phyloP scores from a whole-genome alignment of 2,113 vertebrate genomes.

The Typhlomys cinereus region DNA sequence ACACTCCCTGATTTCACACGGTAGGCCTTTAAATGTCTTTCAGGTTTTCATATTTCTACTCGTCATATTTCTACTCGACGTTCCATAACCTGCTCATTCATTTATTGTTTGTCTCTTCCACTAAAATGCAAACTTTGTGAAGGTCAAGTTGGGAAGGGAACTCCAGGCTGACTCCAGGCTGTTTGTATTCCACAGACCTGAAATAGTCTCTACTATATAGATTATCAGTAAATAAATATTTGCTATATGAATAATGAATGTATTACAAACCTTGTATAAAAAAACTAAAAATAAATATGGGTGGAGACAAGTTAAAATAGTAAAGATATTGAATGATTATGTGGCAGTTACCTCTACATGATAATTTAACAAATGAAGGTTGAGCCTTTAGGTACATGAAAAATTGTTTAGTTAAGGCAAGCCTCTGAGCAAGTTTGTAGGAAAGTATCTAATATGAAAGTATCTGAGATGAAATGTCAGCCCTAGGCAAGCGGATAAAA shows the following conservation, averaged over 20 bases:
- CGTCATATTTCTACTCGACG: background rate
- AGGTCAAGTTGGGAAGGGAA: no score
- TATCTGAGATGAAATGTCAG: no score
- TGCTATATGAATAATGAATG: background rate
- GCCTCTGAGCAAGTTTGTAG: no score
- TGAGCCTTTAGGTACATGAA: no score
- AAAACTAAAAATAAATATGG: constrained; percentile 39
- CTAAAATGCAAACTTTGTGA: background rate
- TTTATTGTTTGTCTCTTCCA: background rate
- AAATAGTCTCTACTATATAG: constrained; percentile 26
- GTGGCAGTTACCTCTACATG: no score
- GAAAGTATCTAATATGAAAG: no score
- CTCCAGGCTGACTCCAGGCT: no score
- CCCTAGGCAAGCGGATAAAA: no score
- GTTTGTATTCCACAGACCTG: background rate
- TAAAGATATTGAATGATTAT: constrained; percentile 11
- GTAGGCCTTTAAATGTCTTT: background rate
- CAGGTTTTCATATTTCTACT: background rate
- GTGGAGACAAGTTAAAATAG: constrained; percentile 6
- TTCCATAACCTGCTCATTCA: background rate
- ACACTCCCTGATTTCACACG: background rate
- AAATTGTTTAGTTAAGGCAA: no score
- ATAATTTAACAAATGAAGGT: no score
- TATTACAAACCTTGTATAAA: constrained; percentile 4
- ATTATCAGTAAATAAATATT: constrained; percentile 19